Base-by-base conservation (phyloP, 2,797 vertebrate genomes). In the Thripadectes ignobilis region DNA sequence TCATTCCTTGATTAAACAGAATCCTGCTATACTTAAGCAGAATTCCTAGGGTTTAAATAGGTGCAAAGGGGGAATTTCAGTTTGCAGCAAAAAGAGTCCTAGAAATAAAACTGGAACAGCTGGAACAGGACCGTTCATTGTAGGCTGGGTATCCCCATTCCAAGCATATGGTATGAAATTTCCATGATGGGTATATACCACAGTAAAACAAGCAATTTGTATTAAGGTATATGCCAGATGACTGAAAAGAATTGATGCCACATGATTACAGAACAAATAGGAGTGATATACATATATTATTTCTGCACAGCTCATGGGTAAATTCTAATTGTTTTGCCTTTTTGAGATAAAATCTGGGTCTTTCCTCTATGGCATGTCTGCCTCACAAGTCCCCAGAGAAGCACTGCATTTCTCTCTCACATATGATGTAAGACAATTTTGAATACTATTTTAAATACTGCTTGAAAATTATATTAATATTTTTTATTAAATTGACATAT, bases 161-260 rank as follows among this genome's bases (percentile, higher is more conserved):
- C 48, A n/a, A 2, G 6, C 14, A 15, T 5, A 4, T 3, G 7
- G 22, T 24, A 16, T 10, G 15, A 46, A 38, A 52, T 54, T 30
- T 30, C 45, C 38, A 18, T 52, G 16, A 23, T n/a, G 9, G 12
- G 6, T 14, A 29, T 30, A 65, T 67, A n/a, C 11, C 30, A 8
- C 3, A 66, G 36, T 48, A 15, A 48, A 55, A 21, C 0, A 34
- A 46, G 4, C 16, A 0, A 32, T 45, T 55, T 39, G 0, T 43
- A 14, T 36, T n/a, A 38, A 61, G 8, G 24, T 9, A n/a, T 19
- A 26, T 3, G 4, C 48, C 36, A 54, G 27, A 18, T 29, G 13
- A 51, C 27, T 54, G 14, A 62, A 63, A 5, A 43, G 39, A 27
- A 34, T 26, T 62, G 48, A 63, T 8, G 1, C 27, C 51, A 38